Evolutionary conservation across 2,797 vertebrate species (phyloP), one percentile per base, ranked within the genome.

Genomic region (Cryptoprocta ferox): DNA sequence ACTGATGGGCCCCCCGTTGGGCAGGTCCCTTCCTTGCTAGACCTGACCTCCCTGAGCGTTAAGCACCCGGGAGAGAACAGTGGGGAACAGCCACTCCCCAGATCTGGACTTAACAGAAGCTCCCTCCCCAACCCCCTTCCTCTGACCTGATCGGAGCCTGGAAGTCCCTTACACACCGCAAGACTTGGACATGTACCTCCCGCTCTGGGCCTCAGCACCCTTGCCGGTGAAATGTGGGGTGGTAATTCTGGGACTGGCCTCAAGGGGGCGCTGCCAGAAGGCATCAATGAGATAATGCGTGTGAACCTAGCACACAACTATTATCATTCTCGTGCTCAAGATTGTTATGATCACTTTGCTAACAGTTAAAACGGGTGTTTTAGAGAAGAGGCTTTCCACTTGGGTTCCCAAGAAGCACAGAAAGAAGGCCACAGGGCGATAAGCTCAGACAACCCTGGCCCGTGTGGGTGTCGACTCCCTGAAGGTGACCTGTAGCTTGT

Each of bases 211-310:
- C 19, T 10, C 26, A 0, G 24, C 4, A 11, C 21, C 30, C 42
- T 13, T 0, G 10, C 5, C 4, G 32, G n/a, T 16, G 37, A 88
- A 91, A 28, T 0, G 21, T 30, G 13, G 11, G 15, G 0, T 75
- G 63, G 45, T 91, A 35, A 83, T 83, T 13, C 94, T 19, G 28
- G 35, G 1, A 8, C 35, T 2, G 13, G 91, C 71, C 92, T 45
- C 90, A 8, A 88, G 96, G 56, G 94, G 97, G 82, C 53, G 56
- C 59, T 16, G 68, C 56, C 4, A 9, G 0, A 7, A 39, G 84
- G 16, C 0, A 1, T 59, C 19, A 68, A 32, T 0, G 65, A 26
- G 6, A 35, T 1, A 3, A 11, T 1, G 66, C 45, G 0, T 0
- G 59, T 3, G 79, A 42, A 10, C 2, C 1, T 3, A 1, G 35